These are phyloP conservation scores for Herpetotheres cachinnans DNA, from an alignment of 2,113 vertebrate species.

Conservation along the genomic window DNA sequence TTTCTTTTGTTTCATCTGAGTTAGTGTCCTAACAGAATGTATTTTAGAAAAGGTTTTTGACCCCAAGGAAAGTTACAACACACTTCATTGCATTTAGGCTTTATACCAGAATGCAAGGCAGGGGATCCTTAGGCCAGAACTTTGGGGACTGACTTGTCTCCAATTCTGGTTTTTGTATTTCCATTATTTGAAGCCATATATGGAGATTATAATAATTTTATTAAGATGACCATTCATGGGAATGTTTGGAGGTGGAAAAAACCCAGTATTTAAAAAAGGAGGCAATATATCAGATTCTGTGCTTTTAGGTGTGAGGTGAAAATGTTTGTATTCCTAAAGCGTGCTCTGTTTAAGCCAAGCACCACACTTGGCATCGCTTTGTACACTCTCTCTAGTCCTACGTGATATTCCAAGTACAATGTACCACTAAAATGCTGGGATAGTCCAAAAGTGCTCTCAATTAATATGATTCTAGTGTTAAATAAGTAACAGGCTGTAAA, in stretches of 20 bases:
- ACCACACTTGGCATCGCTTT: neutral
- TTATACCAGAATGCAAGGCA: neutral
- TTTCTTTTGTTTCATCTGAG: neutral
- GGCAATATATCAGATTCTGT: neutral
- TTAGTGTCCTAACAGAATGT: neutral
- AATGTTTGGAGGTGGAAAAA: neutral
- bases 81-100: neutral
- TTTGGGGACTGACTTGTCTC: neutral
- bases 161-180: neutral
- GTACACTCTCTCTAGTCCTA: neutral
- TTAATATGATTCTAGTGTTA: conserved; percentile 47
- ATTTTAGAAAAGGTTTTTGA: neutral
- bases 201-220: neutral
- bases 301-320: neutral
- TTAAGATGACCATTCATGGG: neutral
- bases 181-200: neutral
- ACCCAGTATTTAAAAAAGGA: neutral
- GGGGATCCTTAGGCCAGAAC: neutral
- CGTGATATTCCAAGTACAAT: neutral
- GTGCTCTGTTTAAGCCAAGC: neutral
- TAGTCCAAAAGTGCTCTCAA: neutral
- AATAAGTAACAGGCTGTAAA: conserved; percentile 58
- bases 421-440: neutral
- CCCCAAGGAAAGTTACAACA: neutral
- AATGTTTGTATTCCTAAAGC: neutral